Percentiles rank a stretch among this genome's conserved stretches.
Conservation (phyloP, 1,140 invertebrate species). For the Drosophila kanapiae region DNA sequence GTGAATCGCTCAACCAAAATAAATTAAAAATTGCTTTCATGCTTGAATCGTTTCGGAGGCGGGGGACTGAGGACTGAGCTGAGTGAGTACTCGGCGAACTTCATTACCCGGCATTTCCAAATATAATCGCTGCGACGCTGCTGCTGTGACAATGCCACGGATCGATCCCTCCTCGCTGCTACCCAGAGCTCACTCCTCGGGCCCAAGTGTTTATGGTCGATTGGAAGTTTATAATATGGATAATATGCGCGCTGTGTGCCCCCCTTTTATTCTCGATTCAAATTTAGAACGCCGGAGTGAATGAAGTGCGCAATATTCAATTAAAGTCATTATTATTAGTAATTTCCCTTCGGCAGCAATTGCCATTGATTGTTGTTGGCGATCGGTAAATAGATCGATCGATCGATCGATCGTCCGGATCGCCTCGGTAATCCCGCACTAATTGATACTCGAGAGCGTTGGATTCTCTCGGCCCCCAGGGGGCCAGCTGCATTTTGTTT, state of each 20-base stretch:
- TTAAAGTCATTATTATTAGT: slow-evolving; percentile 83
- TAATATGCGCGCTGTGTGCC: slow-evolving; percentile 55
- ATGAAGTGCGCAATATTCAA: slow-evolving; percentile 85
- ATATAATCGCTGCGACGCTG: slow-evolving; percentile 51
- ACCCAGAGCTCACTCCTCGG: neutral
- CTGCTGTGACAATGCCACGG: slow-evolving; percentile 34
- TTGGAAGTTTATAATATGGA: slow-evolving; percentile 80
- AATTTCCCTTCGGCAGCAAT: slow-evolving; percentile 70
- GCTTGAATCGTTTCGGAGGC: slow-evolving; percentile 66
- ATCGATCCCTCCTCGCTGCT: slow-evolving; percentile 53
- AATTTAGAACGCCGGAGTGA: slow-evolving; percentile 64
- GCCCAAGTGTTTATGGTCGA: slow-evolving; percentile 82
- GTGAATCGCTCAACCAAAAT: slow-evolving; percentile 81
- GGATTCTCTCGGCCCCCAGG: neutral
- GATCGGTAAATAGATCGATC: slow-evolving; percentile 40
- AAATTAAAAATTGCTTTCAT: slow-evolving; percentile 84
- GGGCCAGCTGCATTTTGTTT: slow-evolving; percentile 41
- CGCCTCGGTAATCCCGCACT: slow-evolving; percentile 48
- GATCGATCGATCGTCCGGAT: slow-evolving; percentile 35
- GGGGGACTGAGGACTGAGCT: neutral
- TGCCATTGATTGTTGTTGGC: slow-evolving; percentile 58
- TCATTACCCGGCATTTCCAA: slow-evolving; percentile 67
- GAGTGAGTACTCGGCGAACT: slow-evolving; percentile 50
- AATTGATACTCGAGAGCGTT: slow-evolving; percentile 64
- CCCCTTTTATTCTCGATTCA: slow-evolving; percentile 39